Conservation (phyloP, 1,140 invertebrate genomes). For the Cyphomyrmex costatus region DNA sequence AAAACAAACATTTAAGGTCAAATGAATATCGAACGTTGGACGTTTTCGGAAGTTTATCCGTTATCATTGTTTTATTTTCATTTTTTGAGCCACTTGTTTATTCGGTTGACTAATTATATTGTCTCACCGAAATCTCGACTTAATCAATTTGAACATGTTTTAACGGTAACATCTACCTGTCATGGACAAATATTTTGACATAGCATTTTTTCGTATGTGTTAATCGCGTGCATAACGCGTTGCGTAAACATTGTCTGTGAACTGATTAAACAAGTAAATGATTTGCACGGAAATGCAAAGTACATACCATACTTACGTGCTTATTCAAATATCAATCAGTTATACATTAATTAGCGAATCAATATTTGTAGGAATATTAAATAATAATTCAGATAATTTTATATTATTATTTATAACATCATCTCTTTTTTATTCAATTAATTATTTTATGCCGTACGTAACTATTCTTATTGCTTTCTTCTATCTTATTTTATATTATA, state of each 20-base stretch:
- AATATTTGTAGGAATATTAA: not conserved
- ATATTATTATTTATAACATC: not conserved
- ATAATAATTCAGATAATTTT: not conserved
- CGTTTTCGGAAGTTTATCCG: no score
- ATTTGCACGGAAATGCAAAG: conserved; percentile 14
- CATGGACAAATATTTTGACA: conserved; percentile 13
- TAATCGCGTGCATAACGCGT: conserved; percentile 26
- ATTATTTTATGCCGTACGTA: not conserved
- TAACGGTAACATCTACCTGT: no score
- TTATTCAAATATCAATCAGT: conserved; percentile 17
- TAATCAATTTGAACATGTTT: conserved; percentile 24
- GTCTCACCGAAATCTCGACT: not conserved
- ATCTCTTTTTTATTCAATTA: not conserved
- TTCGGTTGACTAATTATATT: not conserved
- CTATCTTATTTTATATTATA: not conserved
- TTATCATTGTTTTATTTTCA: no score
- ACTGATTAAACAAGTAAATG: conserved; percentile 42
- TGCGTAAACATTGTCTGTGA: conserved; percentile 21
- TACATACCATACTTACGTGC: conserved; percentile 17
- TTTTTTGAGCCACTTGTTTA: no score
- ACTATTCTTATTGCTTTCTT: not conserved
- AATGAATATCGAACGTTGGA: no score
- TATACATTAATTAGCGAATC: not conserved
- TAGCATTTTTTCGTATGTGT: conserved; percentile 7
- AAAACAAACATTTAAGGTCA: no score